Conservation (phyloP, 2,888 invertebrate species). For the Himalopsyche kuldschensis region DNA sequence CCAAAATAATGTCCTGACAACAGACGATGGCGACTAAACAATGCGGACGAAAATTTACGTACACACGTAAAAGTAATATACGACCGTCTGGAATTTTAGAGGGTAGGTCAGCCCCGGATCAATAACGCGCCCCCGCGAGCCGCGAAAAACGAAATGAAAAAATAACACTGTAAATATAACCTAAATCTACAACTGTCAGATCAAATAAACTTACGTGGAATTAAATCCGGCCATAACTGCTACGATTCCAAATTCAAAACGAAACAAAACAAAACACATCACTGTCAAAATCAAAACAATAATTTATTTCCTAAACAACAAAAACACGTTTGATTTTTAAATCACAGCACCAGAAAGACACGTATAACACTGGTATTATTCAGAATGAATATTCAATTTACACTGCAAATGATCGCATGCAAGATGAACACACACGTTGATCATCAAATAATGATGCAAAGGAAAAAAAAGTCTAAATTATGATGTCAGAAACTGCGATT, state of each 20-base stretch:
- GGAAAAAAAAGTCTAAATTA: neutral
- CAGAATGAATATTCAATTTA: neutral
- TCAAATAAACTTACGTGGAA: neutral
- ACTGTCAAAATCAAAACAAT: neutral
- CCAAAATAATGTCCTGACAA: neutral
- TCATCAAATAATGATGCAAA: neutral
- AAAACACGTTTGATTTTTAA: neutral
- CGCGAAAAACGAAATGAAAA: neutral
- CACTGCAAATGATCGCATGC: neutral
- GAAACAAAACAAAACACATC: neutral
- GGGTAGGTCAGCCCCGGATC: neutral
- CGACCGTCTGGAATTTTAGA: neutral
- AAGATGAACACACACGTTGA: neutral
- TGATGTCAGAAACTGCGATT: neutral
- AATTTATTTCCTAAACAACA: neutral
- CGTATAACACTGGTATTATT: neutral
- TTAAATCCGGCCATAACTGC: neutral
- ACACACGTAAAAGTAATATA: neutral
- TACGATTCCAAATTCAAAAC: neutral
- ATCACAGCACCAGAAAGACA: neutral
- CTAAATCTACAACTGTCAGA: neutral
- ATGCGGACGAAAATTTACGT: neutral
- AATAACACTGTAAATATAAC: neutral
- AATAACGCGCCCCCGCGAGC: neutral
- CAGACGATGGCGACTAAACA: neutral